phyloP scores from a whole-genome alignment of 2,888 invertebrate genomes.

The Fragum whitleyi region DNA sequence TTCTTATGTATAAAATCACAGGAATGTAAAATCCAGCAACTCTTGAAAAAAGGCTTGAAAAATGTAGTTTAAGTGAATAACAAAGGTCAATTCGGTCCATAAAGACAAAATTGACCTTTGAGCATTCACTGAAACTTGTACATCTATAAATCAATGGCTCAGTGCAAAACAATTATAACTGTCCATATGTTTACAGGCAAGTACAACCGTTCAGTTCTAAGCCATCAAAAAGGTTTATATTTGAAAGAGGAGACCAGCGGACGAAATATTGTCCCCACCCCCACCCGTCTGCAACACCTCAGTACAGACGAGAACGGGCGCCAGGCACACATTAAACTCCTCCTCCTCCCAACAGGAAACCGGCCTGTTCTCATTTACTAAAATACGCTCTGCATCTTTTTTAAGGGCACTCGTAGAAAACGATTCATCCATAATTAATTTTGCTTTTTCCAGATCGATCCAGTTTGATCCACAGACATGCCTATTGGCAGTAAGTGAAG shows the following conservation, averaged over 20 bases:
- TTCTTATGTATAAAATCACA: too few relatives aligned
- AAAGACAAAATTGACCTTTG: too few relatives aligned
- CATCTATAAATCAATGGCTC: too few relatives aligned
- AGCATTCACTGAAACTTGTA: too few relatives aligned
- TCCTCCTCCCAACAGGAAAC: constrained; percentile 93
- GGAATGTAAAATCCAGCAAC: too few relatives aligned
- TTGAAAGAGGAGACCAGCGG: constrained; percentile 90
- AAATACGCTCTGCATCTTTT: constrained; percentile 87
- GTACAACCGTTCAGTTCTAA: too few relatives aligned
- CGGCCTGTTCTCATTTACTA: constrained; percentile 90
- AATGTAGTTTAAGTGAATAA: too few relatives aligned
- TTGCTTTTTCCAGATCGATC: constrained; percentile 87
- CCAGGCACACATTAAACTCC: constrained; percentile 90
- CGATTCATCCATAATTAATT: constrained; percentile 92
- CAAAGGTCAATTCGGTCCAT: too few relatives aligned
- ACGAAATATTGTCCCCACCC: constrained; percentile 95
- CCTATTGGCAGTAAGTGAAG: constrained; percentile 92
- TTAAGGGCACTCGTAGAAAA: constrained; percentile 89
- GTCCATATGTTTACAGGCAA: too few relatives aligned
- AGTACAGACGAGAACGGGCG: constrained; percentile 93
- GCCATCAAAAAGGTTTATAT: too few relatives aligned
- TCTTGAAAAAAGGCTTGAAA: too few relatives aligned
- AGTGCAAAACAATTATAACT: too few relatives aligned
- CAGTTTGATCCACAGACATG: constrained; percentile 91
- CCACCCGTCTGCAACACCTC: constrained; percentile 93